Conservation (phyloP, 2,888 invertebrate species). For the Brachyptera putata region DNA sequence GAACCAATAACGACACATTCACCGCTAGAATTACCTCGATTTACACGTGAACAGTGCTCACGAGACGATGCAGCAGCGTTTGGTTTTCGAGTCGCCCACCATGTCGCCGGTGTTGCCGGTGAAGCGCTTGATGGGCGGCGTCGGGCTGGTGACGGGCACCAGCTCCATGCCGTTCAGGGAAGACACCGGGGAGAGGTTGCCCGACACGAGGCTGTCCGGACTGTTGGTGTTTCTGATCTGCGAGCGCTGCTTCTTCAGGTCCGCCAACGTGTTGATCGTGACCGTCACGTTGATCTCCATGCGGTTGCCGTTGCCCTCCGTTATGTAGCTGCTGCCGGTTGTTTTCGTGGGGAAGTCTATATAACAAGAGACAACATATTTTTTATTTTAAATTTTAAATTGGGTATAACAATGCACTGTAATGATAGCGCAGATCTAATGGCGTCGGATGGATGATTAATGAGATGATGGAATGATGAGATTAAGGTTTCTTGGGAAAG, state of each 20-base stretch:
- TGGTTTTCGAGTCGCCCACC: constrained; percentile 65
- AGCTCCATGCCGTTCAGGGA: constrained; percentile 23
- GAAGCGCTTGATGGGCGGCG: constrained; percentile 52
- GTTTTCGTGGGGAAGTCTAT: constrained; percentile 23
- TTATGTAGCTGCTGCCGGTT: constrained; percentile 32
- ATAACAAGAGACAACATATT: no score
- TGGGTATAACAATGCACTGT: no score
- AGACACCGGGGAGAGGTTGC: constrained; percentile 29
- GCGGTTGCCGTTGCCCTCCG: constrained; percentile 69
- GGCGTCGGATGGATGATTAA: no score
- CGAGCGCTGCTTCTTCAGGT: constrained; percentile 88
- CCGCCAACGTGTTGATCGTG: constrained; percentile 75
- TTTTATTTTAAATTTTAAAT: no score
- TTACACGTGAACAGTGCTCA: no score
- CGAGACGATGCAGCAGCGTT: constrained; percentile 65
- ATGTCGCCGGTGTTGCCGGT: constrained; percentile 75
- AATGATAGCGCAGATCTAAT: no score
- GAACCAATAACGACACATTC: no score
- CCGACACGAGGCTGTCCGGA: constrained; percentile 44
- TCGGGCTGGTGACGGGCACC: constrained; percentile 12
- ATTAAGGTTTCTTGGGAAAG: no score
- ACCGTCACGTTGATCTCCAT: constrained; percentile 83
- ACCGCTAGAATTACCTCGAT: no score
- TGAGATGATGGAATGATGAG: no score
- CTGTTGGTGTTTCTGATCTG: constrained; percentile 69